These are phyloP conservation scores for Amphiprion ocellaris DNA, from an alignment of 2,113 vertebrate genomes.

Conservation along the genomic window DNA sequence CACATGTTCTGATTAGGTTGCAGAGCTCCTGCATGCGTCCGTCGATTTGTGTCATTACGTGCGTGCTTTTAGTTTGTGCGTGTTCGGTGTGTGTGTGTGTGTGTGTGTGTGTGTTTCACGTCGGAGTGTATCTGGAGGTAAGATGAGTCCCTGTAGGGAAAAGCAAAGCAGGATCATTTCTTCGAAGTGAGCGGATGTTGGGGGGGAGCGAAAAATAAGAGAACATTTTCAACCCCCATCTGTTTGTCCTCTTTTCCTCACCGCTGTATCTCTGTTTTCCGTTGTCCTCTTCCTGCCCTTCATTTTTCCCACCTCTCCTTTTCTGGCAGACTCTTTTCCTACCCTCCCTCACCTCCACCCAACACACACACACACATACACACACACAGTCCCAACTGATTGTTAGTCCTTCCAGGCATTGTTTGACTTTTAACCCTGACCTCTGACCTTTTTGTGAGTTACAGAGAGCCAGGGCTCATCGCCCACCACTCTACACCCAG, in stretches of 20 bases:
- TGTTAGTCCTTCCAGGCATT: conserved; percentile 63
- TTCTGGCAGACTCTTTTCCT: conserved; percentile 50
- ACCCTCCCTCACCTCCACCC: conserved; percentile 10
- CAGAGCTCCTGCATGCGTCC: conserved; percentile 25
- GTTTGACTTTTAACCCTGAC: conserved; percentile 67
- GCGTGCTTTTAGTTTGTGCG: not conserved
- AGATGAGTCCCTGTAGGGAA: conserved; percentile 49
- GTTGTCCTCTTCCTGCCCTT: conserved; percentile 62
- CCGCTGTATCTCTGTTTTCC: conserved; percentile 38
- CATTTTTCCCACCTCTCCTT: conserved; percentile 42
- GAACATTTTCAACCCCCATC: conserved; percentile 24
- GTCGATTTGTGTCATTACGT: conserved; percentile 13
- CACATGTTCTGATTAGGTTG: conserved; percentile 61
- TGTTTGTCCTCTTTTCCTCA: conserved; percentile 30
- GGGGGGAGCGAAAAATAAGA: not conserved
- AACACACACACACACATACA: conserved; percentile 37
- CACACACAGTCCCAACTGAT: conserved; percentile 51
- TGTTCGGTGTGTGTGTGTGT: not conserved
- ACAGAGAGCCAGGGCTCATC: conserved; percentile 19
- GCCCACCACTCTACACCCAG: conserved; percentile 10
- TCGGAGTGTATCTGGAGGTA: conserved; percentile 29
- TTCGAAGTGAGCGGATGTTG: conserved; percentile 42
- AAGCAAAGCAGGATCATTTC: conserved; percentile 45
- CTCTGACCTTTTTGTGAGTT: conserved; percentile 51
- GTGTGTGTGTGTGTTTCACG: conserved; percentile 5